Percentiles rank a stretch among this genome's conserved stretches.
These are phyloP conservation scores for Erythrocercus mccallii DNA, from an alignment of 2,113 vertebrate species.

Conservation along the genomic window DNA sequence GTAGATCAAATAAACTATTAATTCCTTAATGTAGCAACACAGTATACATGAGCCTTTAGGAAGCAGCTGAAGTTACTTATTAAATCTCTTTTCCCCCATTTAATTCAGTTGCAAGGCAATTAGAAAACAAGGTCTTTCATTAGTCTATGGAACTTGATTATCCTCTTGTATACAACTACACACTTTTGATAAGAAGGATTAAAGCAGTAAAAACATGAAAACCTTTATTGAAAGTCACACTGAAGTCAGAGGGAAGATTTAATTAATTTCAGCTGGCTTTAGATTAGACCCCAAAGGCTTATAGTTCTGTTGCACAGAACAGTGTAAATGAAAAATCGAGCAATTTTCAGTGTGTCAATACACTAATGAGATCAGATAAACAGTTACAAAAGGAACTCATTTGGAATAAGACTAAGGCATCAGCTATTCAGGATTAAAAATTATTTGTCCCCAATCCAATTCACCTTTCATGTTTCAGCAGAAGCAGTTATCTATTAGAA, in stretches of 20 bases:
- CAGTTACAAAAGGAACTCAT: background rate
- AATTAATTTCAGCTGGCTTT: background rate
- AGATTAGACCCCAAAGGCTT: background rate
- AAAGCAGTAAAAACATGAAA: background rate
- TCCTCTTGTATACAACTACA: background rate
- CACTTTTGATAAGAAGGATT: background rate
- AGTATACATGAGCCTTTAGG: background rate
- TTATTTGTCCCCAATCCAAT: background rate
- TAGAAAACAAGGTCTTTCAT: background rate
- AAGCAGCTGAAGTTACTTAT: background rate
- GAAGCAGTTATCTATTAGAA: background rate
- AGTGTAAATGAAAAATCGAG: background rate
- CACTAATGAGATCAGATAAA: background rate
- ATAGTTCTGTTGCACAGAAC: background rate
- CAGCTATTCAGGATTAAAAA: background rate
- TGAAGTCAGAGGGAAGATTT: background rate
- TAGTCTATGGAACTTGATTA: background rate
- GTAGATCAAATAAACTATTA: background rate
- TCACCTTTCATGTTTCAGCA: background rate
- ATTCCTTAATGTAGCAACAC: background rate
- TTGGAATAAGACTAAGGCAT: background rate
- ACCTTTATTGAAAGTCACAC: background rate
- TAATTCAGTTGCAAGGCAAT: background rate
- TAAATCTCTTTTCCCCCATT: background rate
- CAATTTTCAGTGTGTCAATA: background rate